Conservation (phyloP, 2,113 vertebrate species). For the Entelurus aequoreus region DNA sequence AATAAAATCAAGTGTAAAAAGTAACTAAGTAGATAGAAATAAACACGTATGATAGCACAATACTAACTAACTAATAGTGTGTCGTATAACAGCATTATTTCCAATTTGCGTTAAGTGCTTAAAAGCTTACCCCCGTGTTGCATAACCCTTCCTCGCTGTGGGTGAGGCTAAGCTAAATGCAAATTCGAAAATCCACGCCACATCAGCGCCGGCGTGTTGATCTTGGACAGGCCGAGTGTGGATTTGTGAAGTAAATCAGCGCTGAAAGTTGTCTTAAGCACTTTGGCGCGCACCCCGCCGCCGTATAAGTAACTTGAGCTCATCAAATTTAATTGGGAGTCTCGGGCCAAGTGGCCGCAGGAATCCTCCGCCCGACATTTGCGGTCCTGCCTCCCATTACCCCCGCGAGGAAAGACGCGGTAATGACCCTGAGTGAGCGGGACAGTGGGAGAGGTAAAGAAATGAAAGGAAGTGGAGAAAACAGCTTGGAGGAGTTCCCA, state of each 20-base stretch:
- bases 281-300: background rate
- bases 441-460: background rate
- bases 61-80: too few species aligned
- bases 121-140: slow-evolving; percentile 13
- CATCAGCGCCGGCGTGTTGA: slow-evolving; percentile 15
- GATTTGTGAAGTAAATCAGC: slow-evolving; percentile 8
- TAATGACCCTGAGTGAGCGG: background rate
- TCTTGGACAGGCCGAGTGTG: slow-evolving; percentile 1
- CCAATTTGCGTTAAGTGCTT: background rate
- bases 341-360: slow-evolving; percentile 12
- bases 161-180: slow-evolving; percentile 12
- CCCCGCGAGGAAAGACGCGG: background rate
- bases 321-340: slow-evolving; percentile 17
- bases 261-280: slow-evolving; percentile 1
- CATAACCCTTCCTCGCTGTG: background rate
- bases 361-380: slow-evolving; percentile 1
- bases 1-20: too few species aligned
- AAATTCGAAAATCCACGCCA: slow-evolving; percentile 24
- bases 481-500: slow-evolving; percentile 19
- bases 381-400: slow-evolving; percentile 1
- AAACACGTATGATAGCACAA: too few species aligned
- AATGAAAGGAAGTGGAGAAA: slow-evolving; percentile 2
- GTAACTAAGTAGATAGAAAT: too few species aligned
- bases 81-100: background rate
- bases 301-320: slow-evolving; percentile 3